Percentiles rank a stretch among this genome's conserved stretches.
Evolutionary conservation across 2,797 vertebrate genomes (phyloP).

Genomic region (Poeciliopsis infans): DNA sequence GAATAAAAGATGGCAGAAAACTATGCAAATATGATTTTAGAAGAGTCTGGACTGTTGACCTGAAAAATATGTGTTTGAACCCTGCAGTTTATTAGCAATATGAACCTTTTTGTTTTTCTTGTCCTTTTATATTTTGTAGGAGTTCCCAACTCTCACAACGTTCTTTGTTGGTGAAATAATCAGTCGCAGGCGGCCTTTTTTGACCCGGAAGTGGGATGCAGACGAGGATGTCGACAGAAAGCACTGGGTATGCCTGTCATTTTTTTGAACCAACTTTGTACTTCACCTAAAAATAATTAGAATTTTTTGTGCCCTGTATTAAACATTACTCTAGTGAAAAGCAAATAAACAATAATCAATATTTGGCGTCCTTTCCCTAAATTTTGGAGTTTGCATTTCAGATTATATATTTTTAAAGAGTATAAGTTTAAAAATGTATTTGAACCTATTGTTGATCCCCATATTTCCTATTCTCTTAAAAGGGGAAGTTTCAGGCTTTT

Average conservation of each 20-base stretch:
- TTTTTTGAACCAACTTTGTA: not conserved
- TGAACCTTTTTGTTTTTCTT: not conserved
- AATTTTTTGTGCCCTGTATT: not conserved
- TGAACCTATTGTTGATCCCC: not conserved
- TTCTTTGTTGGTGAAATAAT: constrained; percentile 99
- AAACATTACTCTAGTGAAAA: not conserved
- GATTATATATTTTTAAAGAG: too few relatives aligned
- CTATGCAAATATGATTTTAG: not conserved
- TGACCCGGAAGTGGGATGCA: constrained; percentile 98
- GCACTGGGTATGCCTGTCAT: constrained; percentile 89
- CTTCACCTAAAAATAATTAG: not conserved
- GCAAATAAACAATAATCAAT: not conserved
- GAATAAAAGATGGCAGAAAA: not conserved
- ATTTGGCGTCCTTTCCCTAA: not conserved
- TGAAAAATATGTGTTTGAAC: not conserved
- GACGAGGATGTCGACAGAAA: constrained; percentile 98
- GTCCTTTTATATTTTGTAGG: constrained; percentile 70
- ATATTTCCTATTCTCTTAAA: constrained; percentile 18
- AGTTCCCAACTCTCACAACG: constrained; percentile 95
- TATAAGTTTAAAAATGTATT: not conserved
- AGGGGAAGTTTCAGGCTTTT: constrained; percentile 98
- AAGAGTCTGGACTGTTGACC: not conserved
- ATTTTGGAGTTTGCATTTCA: not conserved
- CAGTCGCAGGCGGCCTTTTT: constrained; percentile 93
- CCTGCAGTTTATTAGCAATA: not conserved